A percentile compares a stretch with the other conserved stretches of the same genome.
phyloP scores from a whole-genome alignment of 2,113 vertebrate genomes.

The Otis tarda region DNA sequence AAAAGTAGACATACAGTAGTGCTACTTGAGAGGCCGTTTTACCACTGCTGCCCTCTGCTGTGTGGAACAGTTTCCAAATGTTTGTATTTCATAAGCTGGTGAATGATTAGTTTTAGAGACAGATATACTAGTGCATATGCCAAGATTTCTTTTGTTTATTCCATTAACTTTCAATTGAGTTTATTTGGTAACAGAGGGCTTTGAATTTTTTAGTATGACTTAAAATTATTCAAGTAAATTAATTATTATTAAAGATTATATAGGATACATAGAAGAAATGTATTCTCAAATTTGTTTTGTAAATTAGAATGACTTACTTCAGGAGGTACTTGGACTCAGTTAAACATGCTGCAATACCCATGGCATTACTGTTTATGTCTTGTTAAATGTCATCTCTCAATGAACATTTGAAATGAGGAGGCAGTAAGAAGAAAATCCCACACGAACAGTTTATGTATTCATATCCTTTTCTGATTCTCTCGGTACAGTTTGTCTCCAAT shows the following conservation, averaged over 20 bases:
- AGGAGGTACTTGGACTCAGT: background rate
- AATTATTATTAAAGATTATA: background rate
- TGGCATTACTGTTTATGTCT: background rate
- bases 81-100: background rate
- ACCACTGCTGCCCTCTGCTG: conserved; percentile 53
- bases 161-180: background rate
- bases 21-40: background rate
- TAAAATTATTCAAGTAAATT: background rate
- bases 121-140: background rate
- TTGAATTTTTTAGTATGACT: background rate
- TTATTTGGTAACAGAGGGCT: background rate
- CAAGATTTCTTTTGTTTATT: background rate
- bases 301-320: background rate
- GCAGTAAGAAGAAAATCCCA: background rate
- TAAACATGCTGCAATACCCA: background rate
- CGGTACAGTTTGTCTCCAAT: background rate
- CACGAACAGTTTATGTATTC: background rate
- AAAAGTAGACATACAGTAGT: background rate
- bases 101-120: background rate
- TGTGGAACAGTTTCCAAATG: background rate
- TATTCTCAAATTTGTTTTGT: background rate
- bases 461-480: background rate
- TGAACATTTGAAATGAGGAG: conserved; percentile 1
- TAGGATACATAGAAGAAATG: background rate
- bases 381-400: conserved; percentile 19